Percentiles rank a stretch among this genome's conserved stretches.
Evolutionary conservation across 2,797 vertebrate species (phyloP).

Genomic region (Gastrophryne carolinensis): DNA sequence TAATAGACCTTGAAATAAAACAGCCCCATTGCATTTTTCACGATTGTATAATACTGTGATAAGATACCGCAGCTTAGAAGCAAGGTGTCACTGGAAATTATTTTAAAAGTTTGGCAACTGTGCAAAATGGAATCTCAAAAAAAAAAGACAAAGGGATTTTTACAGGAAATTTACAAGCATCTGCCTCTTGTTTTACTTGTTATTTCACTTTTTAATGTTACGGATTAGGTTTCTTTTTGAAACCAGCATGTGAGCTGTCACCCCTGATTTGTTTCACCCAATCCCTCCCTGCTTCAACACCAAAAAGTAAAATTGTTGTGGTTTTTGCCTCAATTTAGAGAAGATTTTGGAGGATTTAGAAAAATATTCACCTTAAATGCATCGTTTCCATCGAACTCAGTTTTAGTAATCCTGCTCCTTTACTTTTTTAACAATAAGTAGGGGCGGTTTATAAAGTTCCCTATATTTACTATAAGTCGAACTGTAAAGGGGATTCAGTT

Average conservation of each 20-base stretch:
- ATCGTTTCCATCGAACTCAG: slow-evolving; percentile 10
- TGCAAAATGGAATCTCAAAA: too few species aligned
- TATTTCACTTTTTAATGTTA: background rate
- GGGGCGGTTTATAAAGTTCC: slow-evolving; percentile 9
- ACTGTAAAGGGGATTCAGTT: slow-evolving; percentile 32
- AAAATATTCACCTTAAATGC: slow-evolving; percentile 14
- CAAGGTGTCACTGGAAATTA: too few species aligned
- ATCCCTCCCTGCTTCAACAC: background rate
- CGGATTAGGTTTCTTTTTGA: background rate
- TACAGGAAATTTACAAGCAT: background rate
- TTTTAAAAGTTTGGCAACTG: too few species aligned
- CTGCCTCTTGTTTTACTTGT: background rate
- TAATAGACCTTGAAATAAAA: too few species aligned
- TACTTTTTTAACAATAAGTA: slow-evolving; percentile 19
- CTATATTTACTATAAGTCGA: slow-evolving; percentile 10
- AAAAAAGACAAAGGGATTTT: too few species aligned
- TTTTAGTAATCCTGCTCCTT: background rate
- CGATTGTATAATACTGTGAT: too few species aligned
- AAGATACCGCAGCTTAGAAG: too few species aligned
- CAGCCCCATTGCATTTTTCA: too few species aligned
- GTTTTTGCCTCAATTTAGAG: slow-evolving; percentile 22
- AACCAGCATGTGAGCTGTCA: background rate
- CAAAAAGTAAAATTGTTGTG: slow-evolving; percentile 23
- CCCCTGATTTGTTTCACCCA: background rate
- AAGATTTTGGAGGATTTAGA: slow-evolving; percentile 14